Conservation (phyloP, 2,888 invertebrate species). For the Heliconius sara region DNA sequence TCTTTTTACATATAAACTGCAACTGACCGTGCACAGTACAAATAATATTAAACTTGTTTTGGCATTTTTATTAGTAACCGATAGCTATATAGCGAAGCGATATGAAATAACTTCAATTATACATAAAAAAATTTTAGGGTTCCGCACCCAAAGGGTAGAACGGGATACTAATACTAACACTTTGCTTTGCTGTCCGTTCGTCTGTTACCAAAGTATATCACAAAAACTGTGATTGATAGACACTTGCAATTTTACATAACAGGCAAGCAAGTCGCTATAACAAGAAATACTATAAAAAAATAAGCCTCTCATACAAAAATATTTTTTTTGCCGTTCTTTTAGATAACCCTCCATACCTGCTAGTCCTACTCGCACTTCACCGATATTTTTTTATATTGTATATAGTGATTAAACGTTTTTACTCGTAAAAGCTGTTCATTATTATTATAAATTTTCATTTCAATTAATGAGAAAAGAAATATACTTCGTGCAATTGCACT, state of each 20-base stretch:
- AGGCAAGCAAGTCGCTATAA: too few relatives aligned
- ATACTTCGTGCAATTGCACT: slow-evolving; percentile 10
- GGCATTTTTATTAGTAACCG: slow-evolving; percentile 1
- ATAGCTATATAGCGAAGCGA: not conserved
- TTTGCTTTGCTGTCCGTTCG: too few relatives aligned
- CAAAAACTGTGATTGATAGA: too few relatives aligned
- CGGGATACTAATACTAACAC: too few relatives aligned
- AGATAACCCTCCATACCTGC: too few relatives aligned
- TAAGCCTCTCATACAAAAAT: too few relatives aligned
- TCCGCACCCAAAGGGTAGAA: too few relatives aligned
- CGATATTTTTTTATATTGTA: not conserved
- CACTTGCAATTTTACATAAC: too few relatives aligned
- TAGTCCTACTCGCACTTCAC: too few relatives aligned
- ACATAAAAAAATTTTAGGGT: not conserved
- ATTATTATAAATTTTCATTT: slow-evolving; percentile 10
- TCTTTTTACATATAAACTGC: slow-evolving; percentile 9
- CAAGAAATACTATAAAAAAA: too few relatives aligned
- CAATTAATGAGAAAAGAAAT: slow-evolving; percentile 16
- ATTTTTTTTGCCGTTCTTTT: too few relatives aligned
- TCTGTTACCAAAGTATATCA: too few relatives aligned
- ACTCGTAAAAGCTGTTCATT: not conserved
- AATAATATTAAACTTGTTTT: not conserved
- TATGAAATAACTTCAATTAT: not conserved
- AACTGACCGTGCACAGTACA: not conserved
- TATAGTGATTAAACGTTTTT: not conserved